These are phyloP conservation scores for Pterostichus madidus DNA, from an alignment of 2,888 invertebrate genomes.

Conservation along the genomic window DNA sequence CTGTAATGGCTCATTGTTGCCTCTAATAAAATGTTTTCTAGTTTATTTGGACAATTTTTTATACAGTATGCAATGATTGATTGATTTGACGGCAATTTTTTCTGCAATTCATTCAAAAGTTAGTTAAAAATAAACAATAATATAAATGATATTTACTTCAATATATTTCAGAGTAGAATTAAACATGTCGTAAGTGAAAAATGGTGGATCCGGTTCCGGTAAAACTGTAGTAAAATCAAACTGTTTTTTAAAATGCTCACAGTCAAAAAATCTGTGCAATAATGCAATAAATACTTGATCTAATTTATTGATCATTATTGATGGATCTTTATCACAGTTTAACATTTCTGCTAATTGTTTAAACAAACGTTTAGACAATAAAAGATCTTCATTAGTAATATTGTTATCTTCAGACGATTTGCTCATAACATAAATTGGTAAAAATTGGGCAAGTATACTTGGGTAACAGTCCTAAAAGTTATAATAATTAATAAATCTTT, in stretches of 20 bases:
- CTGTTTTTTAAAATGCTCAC: constrained; percentile 72
- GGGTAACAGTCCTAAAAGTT: constrained; percentile 70
- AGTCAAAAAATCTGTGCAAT: constrained; percentile 76
- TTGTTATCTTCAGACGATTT: constrained; percentile 71
- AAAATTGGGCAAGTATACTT: constrained; percentile 68
- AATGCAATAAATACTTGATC: constrained; percentile 75
- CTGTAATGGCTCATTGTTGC: constrained; percentile 78
- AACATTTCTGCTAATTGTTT: constrained; percentile 73
- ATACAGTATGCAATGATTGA: constrained; percentile 68
- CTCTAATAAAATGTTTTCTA: constrained; percentile 79
- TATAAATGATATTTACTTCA: constrained; percentile 73
- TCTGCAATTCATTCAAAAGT: constrained; percentile 65
- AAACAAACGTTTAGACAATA: constrained; percentile 70
- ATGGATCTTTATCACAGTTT: constrained; percentile 68
- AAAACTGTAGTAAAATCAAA: constrained; percentile 74
- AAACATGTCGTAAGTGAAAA: constrained; percentile 76
- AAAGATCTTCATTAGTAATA: constrained; percentile 71
- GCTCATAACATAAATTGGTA: constrained; percentile 69
- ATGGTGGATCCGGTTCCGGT: constrained; percentile 75
- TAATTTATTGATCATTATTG: constrained; percentile 77
- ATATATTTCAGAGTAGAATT: constrained; percentile 77
- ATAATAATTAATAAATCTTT: constrained; percentile 12
- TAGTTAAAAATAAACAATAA: background rate
- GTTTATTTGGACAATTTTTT: constrained; percentile 76
- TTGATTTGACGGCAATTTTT: constrained; percentile 64